Evolutionary conservation across 2,888 invertebrate genomes (phyloP).

Genomic region (Melikaiella ostensackeni): DNA sequence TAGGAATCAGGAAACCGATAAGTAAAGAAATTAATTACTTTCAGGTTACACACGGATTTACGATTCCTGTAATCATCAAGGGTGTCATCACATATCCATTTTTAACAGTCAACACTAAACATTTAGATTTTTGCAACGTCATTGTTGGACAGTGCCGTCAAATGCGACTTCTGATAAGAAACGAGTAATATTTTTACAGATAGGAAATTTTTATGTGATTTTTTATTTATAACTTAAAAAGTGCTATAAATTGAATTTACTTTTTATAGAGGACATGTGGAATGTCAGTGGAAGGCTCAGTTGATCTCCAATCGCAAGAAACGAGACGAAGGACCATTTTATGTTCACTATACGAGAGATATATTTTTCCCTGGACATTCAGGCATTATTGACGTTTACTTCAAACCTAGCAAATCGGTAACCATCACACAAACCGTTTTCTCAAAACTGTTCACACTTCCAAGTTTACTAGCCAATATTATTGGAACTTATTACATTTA

Average conservation of each 20-base stretch:
- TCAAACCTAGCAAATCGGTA: slow-evolving; percentile 79
- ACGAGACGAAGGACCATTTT: slow-evolving; percentile 53
- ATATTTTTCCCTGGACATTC: slow-evolving; percentile 78
- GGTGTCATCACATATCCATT: slow-evolving; percentile 81
- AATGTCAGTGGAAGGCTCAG: slow-evolving; percentile 79
- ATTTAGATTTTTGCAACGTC: slow-evolving; percentile 80
- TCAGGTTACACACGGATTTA: slow-evolving; percentile 80
- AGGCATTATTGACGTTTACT: slow-evolving; percentile 79
- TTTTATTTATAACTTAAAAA: background rate
- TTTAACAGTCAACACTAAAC: slow-evolving; percentile 76
- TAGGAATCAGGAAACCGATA: too few relatives aligned
- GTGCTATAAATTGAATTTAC: background rate
- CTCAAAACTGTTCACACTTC: background rate
- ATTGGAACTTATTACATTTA: too few relatives aligned
- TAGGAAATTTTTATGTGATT: background rate
- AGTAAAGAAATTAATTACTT: background rate
- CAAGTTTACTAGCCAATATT: too few relatives aligned
- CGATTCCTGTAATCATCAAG: slow-evolving; percentile 80
- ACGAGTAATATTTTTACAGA: slow-evolving; percentile 76
- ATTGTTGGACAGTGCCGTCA: slow-evolving; percentile 81
- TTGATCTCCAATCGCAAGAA: slow-evolving; percentile 50
- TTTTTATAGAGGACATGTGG: slow-evolving; percentile 79
- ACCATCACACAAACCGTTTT: background rate
- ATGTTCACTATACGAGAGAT: slow-evolving; percentile 70
- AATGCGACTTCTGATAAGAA: slow-evolving; percentile 79